Percentiles rank a stretch among this genome's conserved stretches.
Evolutionary conservation across 1,140 invertebrate species (phyloP).

Genomic region (Zaprionus inermis): DNA sequence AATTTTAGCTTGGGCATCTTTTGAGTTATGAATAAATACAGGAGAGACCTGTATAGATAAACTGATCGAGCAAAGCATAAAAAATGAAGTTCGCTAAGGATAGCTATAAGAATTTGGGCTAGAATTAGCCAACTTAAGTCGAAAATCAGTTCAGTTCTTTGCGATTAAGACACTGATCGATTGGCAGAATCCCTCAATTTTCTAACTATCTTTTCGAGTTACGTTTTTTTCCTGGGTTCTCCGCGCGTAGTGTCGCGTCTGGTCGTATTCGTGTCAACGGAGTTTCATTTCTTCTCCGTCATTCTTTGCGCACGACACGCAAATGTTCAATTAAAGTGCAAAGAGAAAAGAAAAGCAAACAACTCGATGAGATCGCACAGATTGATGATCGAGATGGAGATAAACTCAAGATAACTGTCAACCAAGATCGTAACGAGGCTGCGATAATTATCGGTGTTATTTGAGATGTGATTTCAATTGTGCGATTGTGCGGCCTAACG

Average conservation of each 20-base stretch:
- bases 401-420: slow-evolving; percentile 35
- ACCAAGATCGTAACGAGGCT: slow-evolving; percentile 22
- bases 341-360: slow-evolving; percentile 26
- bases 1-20: no score
- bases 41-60: not conserved
- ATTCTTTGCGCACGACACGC: slow-evolving; percentile 45
- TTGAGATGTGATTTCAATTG: slow-evolving; percentile 21
- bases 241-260: not conserved
- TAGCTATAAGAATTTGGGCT: not conserved
- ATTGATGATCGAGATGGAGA: slow-evolving; percentile 2
- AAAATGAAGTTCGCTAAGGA: not conserved
- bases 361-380: slow-evolving; percentile 14
- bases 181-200: no score
- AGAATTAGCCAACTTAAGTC: no score
- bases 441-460: slow-evolving; percentile 36
- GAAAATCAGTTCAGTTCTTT: no score
- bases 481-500: slow-evolving; percentile 5
- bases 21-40: not conserved
- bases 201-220: no score
- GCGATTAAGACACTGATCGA: no score
- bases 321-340: slow-evolving; percentile 68
- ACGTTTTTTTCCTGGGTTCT: slow-evolving; percentile 13
- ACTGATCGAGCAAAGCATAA: not conserved
- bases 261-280: slow-evolving; percentile 57
- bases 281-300: slow-evolving; percentile 59